Base-by-base conservation (phyloP, 2,888 invertebrate species). In the Thereva nobilitata region DNA sequence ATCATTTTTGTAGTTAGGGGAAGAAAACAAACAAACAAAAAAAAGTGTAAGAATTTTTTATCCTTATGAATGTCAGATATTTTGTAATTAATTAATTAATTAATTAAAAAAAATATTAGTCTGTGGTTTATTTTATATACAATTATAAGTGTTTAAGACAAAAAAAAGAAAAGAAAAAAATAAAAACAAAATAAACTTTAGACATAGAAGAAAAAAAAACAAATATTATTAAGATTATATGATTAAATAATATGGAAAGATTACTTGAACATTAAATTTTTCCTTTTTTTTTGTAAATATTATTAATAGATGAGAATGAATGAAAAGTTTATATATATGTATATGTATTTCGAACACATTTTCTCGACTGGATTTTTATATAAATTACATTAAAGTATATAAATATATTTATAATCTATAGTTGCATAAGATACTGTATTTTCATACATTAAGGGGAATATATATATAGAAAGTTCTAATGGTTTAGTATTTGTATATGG, bases 81-180 rank as follows among this genome's bases (percentile, higher is more conserved):
- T 53, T 53, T 53, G 38, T 53, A 53, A 53, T 53, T 53, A 37
- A n/a, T 10, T 23, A 23, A 23, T 23, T 23, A 23, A n/a, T n/a
- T n/a, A n/a, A n/a, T n/a, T n/a, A 23, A 23, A 23, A 23, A 53
- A 35, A 53, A 6, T 53, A 53, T 53, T 53, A 12, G 10, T 53
- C 53, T 53, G 53, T 40, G 53, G 53, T 53, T 53, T 53, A 53
- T 40, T 53, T 37, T 38, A 53, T 53, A 53, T 37, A 38, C 53
- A 38, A 10, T 10, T n/a, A 53, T 35, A 52, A 3, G 10, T 35
- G 9, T 35, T 8, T 40, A 38, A 12, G 38, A 38, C 4, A 0
- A 9, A 42, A 42, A 9, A n/a, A 3, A 42, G 4, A 0, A 9
- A 42, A 42, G 3, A n/a, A 3, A 42, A 42, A 9, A 9, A 23